Percentiles rank a stretch among this genome's conserved stretches.
Evolutionary conservation across 2,888 invertebrate genomes (phyloP).

Genomic region (Idaea dimidiata): DNA sequence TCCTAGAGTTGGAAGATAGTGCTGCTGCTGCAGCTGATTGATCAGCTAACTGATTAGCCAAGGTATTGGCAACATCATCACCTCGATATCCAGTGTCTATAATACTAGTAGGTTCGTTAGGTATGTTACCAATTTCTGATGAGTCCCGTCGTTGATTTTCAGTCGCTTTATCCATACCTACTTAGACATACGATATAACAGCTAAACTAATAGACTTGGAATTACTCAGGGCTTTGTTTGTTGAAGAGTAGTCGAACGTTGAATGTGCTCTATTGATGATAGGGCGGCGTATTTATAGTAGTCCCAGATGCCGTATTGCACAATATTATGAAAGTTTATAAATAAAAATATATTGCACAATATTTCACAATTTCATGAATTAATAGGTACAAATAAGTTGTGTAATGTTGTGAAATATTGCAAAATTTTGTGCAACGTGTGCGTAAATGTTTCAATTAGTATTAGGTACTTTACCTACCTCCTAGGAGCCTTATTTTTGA

Average conservation of each 20-base stretch:
- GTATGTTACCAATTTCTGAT: not conserved
- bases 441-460: not conserved
- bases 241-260: not conserved
- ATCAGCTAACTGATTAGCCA: not conserved
- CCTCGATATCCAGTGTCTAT: not conserved
- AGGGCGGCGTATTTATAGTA: not conserved
- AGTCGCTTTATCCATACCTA: not conserved
- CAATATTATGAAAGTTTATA: not conserved
- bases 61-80: not conserved
- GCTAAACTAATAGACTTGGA: conserved; percentile 11
- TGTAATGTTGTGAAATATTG: not conserved
- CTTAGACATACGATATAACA: conserved; percentile 9
- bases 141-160: not conserved
- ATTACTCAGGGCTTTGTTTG: not conserved
- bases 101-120: not conserved
- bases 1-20: not conserved
- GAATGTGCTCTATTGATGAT: not conserved
- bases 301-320: not conserved
- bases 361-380: not conserved
- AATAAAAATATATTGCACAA: not conserved
- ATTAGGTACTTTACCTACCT: too few relatives aligned
- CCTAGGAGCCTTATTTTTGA: too few relatives aligned
- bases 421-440: not conserved
- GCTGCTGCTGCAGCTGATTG: not conserved
- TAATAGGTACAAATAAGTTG: not conserved